Evolutionary conservation across 2,797 vertebrate genomes (phyloP), one percentile per base, ranked within the genome.

Genomic region (Gephyroberyx darwinii): DNA sequence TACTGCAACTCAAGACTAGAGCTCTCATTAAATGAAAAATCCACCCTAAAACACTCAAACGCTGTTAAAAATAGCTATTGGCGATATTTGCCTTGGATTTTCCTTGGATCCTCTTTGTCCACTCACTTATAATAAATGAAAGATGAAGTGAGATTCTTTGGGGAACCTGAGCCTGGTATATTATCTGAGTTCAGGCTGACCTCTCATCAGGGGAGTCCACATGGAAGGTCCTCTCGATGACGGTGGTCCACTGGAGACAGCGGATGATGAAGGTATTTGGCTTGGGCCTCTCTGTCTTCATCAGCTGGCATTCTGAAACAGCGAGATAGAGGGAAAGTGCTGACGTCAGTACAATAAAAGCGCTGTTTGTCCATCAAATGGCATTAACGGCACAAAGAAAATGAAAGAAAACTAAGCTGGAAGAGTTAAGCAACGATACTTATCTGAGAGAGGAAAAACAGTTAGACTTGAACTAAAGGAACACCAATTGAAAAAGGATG

Each of bases 211-310:
- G 96, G 37, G 96, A 95, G 89, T 98, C 97, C 88, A 98, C 96
- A 0, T 98, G 97, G 90, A 98, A 98, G 12, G 97, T 98, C 84
- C 97, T 95, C 88, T 98, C 97, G 86, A 98, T 98, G 80, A 98
- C 96, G 22, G 97, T 98, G 86, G 97, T 98, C 96, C 97, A 98
- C 87, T 98, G 97, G 74, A 98, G 96, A 93, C 97, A 98, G 93
- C 97, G 95, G 84, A 98, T 98, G 90, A 98, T 98, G 91, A 98
- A 98, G 56, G 96, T 98, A 92, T 98, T 98, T 76, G 97, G 96
- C 93, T 98, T 97, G 83, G 97, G 97, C 93, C 96, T 94, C 90
- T 98, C 97, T 77, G 97, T 98, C 94, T 98, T 98, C 97, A 98
- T 98, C 90, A 98, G 91, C 66, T 98, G 97, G 90, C 97, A 98